These are phyloP conservation scores for Drosophila azteca DNA, from an alignment of 1,140 invertebrate species.

Conservation along the genomic window DNA sequence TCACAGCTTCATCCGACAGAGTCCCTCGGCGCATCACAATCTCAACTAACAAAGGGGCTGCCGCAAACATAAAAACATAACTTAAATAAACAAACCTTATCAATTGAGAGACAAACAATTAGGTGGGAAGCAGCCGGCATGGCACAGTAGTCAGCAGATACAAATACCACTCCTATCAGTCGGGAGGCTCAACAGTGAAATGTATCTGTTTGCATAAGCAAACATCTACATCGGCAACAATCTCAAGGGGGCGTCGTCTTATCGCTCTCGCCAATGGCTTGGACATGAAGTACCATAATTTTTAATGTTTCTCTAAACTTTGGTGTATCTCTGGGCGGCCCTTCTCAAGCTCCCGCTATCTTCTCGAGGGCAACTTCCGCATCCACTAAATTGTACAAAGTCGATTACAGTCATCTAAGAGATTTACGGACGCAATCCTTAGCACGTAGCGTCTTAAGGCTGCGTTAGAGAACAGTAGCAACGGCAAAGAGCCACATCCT, in stretches of 20 bases:
- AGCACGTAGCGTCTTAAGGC: no score
- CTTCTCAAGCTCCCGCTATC: constrained; percentile 62
- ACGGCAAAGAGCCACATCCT: no score
- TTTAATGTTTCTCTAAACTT: constrained; percentile 60
- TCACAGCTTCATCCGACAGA: constrained; percentile 34
- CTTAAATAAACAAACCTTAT: constrained; percentile 8
- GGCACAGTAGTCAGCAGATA: constrained; percentile 4
- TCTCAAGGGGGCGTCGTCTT: constrained; percentile 30
- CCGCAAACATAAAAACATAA: no score
- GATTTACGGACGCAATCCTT: no score
- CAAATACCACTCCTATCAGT: constrained; percentile 39
- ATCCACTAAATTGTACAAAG: constrained; percentile 62
- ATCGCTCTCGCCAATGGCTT: constrained; percentile 7
- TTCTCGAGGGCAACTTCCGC: constrained; percentile 62
- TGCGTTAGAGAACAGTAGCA: no score
- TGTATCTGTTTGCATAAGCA: constrained; percentile 21
- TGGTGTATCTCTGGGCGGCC: constrained; percentile 50
- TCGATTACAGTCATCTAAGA: constrained; percentile 26
- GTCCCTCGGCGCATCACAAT: no score
- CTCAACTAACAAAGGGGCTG: no score
- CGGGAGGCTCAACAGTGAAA: constrained; percentile 12
- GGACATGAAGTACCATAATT: constrained; percentile 56
- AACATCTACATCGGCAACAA: background rate
- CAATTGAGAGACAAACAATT: constrained; percentile 29
- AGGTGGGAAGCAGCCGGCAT: background rate